Evolutionary conservation across 1,140 invertebrate genomes (phyloP).

Genomic region (Sipha flava): DNA sequence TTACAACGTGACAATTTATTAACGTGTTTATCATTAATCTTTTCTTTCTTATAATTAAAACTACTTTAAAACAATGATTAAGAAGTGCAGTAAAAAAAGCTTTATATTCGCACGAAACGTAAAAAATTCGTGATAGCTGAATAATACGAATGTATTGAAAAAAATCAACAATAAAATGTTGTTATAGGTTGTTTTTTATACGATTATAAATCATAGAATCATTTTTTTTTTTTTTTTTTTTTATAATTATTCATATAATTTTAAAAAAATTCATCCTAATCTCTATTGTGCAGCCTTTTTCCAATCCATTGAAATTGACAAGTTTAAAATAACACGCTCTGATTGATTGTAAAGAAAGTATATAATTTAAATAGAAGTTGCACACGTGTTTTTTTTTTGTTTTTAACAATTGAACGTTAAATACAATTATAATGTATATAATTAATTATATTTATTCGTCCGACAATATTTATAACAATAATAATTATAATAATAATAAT

Average conservation of each 20-base stretch:
- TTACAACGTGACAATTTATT: background rate
- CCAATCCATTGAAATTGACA: constrained; percentile 25
- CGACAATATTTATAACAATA: background rate
- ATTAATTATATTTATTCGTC: no score
- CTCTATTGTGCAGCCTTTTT: constrained; percentile 18
- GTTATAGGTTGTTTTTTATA: background rate
- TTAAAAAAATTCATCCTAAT: background rate
- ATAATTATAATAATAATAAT: background rate
- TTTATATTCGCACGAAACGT: background rate
- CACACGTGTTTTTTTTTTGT: background rate
- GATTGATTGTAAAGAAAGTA: constrained; percentile 4
- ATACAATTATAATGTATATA: no score
- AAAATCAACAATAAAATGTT: background rate
- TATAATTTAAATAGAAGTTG: background rate
- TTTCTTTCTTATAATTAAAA: background rate
- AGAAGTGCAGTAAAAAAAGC: constrained; percentile 22
- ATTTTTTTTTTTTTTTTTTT: no score
- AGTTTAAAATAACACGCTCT: background rate
- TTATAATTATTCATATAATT: background rate
- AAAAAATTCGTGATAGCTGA: background rate
- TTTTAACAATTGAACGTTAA: background rate
- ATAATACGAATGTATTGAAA: background rate
- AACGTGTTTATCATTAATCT: background rate
- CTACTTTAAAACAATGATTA: background rate
- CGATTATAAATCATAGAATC: background rate